Conservation (phyloP, 2,113 vertebrate genomes). For the Pithys albifrons region DNA sequence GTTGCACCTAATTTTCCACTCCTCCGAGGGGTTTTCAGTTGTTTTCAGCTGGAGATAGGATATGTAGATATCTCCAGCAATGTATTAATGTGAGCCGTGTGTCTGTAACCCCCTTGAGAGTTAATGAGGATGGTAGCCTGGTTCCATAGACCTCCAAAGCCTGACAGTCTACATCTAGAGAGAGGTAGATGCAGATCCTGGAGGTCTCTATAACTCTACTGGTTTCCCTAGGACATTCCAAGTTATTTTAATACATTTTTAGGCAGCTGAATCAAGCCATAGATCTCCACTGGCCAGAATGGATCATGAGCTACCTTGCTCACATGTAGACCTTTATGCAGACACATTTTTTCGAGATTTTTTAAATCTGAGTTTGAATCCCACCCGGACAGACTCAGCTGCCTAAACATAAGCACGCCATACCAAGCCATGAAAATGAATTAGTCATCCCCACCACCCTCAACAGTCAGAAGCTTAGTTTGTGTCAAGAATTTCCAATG, state of each 20-base stretch:
- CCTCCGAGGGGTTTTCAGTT: neutral
- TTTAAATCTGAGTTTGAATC: neutral
- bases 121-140: rapidly evolving
- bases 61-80: neutral
- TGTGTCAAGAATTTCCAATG: neutral
- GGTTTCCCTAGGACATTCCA: neutral
- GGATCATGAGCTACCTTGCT: neutral
- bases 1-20: neutral
- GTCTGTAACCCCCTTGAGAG: neutral
- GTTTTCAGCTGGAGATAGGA: neutral
- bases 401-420: neutral
- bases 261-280: neutral
- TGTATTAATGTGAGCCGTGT: neutral
- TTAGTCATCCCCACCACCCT: neutral
- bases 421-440: neutral
- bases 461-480: neutral
- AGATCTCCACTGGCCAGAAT: neutral
- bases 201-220: neutral
- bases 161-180: neutral
- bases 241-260: neutral
- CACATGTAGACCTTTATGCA: neutral
- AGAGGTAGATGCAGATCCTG: neutral
- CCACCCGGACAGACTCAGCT: neutral
- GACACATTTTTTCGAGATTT: neutral
- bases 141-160: neutral